These are phyloP conservation scores for Sporophila hypoxantha DNA, from an alignment of 2,113 vertebrate genomes.

Conservation along the genomic window DNA sequence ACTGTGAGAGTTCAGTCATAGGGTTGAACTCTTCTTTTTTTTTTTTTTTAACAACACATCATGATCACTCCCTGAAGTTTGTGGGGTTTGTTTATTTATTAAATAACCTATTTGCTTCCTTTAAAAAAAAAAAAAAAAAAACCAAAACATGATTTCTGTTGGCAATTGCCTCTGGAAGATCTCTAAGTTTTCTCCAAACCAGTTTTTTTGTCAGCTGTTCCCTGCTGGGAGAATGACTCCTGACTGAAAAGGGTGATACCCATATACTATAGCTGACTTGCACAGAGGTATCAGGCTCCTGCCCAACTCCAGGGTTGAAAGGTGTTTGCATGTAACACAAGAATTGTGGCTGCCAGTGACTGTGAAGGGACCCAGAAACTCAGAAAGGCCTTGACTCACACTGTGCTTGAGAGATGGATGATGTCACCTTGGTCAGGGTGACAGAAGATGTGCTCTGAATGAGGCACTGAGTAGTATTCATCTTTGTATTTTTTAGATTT, in stretches of 20 bases:
- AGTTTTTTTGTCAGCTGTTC: neutral
- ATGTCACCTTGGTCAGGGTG: neutral
- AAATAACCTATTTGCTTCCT: neutral
- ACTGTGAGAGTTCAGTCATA: neutral
- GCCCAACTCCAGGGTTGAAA: no score
- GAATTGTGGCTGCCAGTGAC: neutral
- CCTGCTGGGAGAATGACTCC: neutral
- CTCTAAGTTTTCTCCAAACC: neutral
- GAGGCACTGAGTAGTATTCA: neutral
- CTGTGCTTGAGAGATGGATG: neutral
- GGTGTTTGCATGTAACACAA: neutral
- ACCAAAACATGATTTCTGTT: neutral
- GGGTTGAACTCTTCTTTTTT: rapidly evolving
- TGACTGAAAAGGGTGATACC: neutral
- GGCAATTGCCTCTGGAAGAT: neutral
- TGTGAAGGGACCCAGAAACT: neutral
- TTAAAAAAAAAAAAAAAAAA: no score
- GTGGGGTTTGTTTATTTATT: neutral
- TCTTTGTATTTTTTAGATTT: neutral
- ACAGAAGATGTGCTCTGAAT: neutral
- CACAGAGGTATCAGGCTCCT: neutral
- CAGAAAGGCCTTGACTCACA: neutral
- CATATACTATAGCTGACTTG: neutral
- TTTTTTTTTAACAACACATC: neutral
- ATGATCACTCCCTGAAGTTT: rapidly evolving